phyloP scores from a whole-genome alignment of 2,888 invertebrate genomes.

The Pasiphila rectangulata region DNA sequence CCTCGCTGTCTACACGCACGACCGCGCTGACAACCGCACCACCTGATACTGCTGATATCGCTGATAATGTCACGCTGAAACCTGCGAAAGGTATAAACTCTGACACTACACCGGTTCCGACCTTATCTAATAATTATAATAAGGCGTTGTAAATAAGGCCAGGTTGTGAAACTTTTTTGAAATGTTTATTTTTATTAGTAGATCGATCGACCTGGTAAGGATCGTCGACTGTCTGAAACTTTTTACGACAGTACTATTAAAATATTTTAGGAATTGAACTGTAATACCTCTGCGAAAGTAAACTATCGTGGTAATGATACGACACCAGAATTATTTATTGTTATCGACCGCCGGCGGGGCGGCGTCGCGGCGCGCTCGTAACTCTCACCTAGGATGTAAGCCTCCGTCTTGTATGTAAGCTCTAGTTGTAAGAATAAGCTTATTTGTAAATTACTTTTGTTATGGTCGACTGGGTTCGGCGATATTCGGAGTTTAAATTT shows the following conservation, averaged over 20 bases:
- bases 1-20: neutral
- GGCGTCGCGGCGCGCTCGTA: slow-evolving; percentile 31
- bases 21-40: too few relatives aligned
- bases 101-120: slow-evolving; percentile 30
- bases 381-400: slow-evolving; percentile 55
- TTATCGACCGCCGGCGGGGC: slow-evolving; percentile 36
- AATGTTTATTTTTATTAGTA: slow-evolving; percentile 60
- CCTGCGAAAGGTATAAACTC: slow-evolving; percentile 14
- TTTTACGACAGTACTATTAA: slow-evolving; percentile 35
- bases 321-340: slow-evolving; percentile 54
- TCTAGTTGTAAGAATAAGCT: slow-evolving; percentile 70
- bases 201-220: slow-evolving; percentile 61
- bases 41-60: too few relatives aligned
- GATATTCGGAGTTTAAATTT: slow-evolving; percentile 78
- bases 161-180: slow-evolving; percentile 75
- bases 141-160: slow-evolving; percentile 75
- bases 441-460: slow-evolving; percentile 77
- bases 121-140: slow-evolving; percentile 44
- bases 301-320: slow-evolving; percentile 58
- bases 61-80: slow-evolving; percentile 3
- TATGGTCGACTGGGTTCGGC: slow-evolving; percentile 78
- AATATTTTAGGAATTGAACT: slow-evolving; percentile 64
- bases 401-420: slow-evolving; percentile 68
- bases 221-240: slow-evolving; percentile 27
- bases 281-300: slow-evolving; percentile 67